Evolutionary conservation across 1,140 invertebrate species (phyloP), one percentile per base, ranked within the genome.

Genomic region (Diabrotica virgifera): DNA sequence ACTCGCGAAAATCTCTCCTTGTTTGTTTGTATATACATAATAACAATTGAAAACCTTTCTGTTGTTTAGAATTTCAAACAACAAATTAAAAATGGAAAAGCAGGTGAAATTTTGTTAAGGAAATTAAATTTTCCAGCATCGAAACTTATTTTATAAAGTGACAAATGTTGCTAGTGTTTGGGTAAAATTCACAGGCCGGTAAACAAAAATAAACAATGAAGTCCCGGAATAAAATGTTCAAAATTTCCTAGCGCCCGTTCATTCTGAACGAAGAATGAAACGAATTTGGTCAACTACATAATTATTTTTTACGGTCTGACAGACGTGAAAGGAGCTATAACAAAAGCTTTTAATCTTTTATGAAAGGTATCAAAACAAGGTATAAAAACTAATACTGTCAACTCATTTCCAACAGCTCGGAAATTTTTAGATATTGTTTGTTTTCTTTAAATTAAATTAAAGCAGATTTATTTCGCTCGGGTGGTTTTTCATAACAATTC

Each of bases 251-350:
- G n/a, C n/a, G 40, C 8, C 8, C 40, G 40, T 46, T 46, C 40
- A n/a, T 46, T 46, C n/a, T 46, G n/a, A 46, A 10, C 8, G n/a
- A 46, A 46, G 40, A n/a, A 46, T 46, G n/a, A 46, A 46, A 46
- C 40, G 40, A n/a, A 46, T 46, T 46, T 46, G 40, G 40, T 46
- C 40, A 46, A 46, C 40, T 46, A 46, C 40, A n/a, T 46, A 46
- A 46, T 10, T 46, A 46, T 46, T 46, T 46, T 46, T 46, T n/a
- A 46, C 40, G n/a, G 40, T 10, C 40, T n/a, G 40, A 46, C 40
- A 46, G n/a, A 46, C 40, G 8, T 46, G n/a, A 46, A 46, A 46
- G 40, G 40, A n/a, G n/a, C 8, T 46, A 8, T 46, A n/a, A 46
- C 40, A 46, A 46, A 46, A 8, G 40, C 40, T 46, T 46, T 46